Evolutionary conservation across 2,113 vertebrate genomes (phyloP).

Genomic region (Zootoca vivipara): DNA sequence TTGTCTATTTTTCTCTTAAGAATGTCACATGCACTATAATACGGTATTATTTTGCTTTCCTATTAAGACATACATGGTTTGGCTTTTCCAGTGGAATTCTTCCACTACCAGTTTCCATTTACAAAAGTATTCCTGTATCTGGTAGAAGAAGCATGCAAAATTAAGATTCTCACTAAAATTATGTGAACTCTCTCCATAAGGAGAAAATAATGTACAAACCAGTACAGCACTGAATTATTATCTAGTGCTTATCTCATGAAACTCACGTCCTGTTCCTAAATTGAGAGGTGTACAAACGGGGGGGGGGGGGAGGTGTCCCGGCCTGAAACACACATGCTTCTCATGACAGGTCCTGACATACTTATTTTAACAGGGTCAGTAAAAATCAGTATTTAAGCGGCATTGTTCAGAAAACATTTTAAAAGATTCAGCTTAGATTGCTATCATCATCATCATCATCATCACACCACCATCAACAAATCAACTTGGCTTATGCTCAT

Average conservation of each 20-base stretch:
- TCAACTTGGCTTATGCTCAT: background rate
- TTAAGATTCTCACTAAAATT: background rate
- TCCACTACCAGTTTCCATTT: background rate
- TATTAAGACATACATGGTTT: background rate
- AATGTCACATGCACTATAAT: background rate
- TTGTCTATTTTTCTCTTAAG: constrained; percentile 16
- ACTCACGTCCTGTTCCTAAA: background rate
- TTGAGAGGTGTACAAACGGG: background rate
- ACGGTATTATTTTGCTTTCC: constrained; percentile 17
- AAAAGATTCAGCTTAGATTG: constrained; percentile 5
- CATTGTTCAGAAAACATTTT: constrained; percentile 5
- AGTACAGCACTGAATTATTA: background rate
- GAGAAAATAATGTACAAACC: background rate
- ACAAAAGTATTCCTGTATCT: background rate
- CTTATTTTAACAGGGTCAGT: background rate
- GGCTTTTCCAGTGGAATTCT: constrained; percentile 4
- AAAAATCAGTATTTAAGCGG: background rate
- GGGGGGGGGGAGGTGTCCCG: too few relatives aligned
- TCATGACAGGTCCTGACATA: background rate
- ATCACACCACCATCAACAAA: background rate
- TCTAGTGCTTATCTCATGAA: background rate
- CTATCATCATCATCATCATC: background rate
- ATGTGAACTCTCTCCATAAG: background rate
- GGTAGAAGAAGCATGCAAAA: background rate
- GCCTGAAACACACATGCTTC: background rate